These are phyloP conservation scores for Corythoichthys intestinalis DNA, from an alignment of 2,113 vertebrate genomes.

Conservation along the genomic window DNA sequence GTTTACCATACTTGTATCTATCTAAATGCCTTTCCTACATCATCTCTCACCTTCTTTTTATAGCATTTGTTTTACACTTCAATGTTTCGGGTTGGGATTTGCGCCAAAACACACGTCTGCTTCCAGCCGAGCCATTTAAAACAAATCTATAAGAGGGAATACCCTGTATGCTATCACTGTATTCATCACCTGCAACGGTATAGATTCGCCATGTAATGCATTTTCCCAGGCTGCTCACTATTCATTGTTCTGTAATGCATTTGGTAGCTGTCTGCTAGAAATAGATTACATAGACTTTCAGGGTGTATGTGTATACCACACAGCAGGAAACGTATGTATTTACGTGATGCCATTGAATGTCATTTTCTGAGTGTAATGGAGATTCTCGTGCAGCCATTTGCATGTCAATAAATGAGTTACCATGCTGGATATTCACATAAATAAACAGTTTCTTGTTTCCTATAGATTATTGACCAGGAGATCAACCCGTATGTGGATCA, in stretches of 20 bases:
- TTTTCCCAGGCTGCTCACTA: constrained; percentile 33
- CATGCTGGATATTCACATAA: neutral
- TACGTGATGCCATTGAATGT: neutral
- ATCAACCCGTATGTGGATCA: constrained; percentile 81
- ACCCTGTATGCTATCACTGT: constrained; percentile 1
- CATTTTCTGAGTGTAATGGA: neutral
- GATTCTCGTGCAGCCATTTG: neutral
- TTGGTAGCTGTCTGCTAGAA: constrained; percentile 15
- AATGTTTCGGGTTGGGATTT: neutral
- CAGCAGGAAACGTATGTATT: constrained; percentile 16
- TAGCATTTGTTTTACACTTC: neutral
- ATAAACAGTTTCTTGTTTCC: neutral
- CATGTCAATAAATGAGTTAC: no score
- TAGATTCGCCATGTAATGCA: constrained; percentile 2
- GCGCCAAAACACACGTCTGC: constrained; percentile 5
- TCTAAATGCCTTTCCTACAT: neutral
- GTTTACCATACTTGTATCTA: neutral
- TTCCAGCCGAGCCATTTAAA: constrained; percentile 11
- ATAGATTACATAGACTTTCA: constrained; percentile 33
- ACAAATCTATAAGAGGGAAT: constrained; percentile 8
- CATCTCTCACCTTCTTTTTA: neutral
- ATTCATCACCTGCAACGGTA: constrained; percentile 9
- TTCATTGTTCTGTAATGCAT: constrained; percentile 43
- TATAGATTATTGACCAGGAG: constrained; percentile 80
- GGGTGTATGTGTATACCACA: neutral